phyloP scores from a whole-genome alignment of 2,113 vertebrate species.

The Heteronetta atricapilla region DNA sequence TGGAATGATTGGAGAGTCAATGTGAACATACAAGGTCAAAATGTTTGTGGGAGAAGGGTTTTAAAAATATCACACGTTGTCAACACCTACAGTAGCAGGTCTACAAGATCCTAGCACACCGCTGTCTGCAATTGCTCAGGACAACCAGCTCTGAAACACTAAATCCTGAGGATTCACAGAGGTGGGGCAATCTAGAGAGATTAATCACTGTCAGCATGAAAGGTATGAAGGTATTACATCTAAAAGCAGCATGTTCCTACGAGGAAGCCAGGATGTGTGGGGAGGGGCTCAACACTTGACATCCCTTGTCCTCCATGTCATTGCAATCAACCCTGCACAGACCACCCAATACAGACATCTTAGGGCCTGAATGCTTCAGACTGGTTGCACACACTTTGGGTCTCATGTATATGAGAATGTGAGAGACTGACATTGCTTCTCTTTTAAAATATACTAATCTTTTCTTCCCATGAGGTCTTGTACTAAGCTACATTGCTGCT shows the following conservation, averaged over 20 bases:
- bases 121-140: neutral
- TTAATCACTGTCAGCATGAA: neutral
- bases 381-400: fast-evolving
- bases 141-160: neutral
- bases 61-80: neutral
- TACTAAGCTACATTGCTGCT: neutral
- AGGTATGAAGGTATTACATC: neutral
- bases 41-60: neutral
- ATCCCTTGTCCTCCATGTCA: fast-evolving
- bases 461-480: neutral
- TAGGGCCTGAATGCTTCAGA: fast-evolving
- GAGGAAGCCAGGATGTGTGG: neutral
- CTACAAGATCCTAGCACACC: neutral
- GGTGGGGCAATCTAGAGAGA: neutral
- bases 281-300: fast-evolving
- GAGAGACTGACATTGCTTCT: neutral
- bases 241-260: neutral
- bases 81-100: neutral
- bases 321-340: neutral
- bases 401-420: neutral
- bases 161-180: neutral
- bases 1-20: neutral
- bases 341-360: neutral
- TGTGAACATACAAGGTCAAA: fast-evolving
- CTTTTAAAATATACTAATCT: neutral